Conservation (phyloP, 2,888 invertebrate species). For the Drosophila robusta region DNA sequence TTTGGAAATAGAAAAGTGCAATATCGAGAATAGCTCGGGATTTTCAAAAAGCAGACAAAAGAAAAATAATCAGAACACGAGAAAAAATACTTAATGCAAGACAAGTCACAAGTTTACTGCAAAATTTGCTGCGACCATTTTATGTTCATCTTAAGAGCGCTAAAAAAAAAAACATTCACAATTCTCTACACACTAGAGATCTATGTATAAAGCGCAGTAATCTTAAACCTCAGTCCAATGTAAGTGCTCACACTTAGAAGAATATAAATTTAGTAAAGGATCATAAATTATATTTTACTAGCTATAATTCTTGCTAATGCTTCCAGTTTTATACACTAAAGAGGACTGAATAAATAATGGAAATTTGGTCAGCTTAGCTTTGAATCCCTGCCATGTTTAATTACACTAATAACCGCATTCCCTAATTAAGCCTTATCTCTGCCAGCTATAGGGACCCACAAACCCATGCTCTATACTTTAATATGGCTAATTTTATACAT, state of each 20-base stretch:
- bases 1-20: no score
- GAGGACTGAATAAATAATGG: neutral
- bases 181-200: no score
- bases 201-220: neutral
- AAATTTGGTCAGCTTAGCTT: neutral
- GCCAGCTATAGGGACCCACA: neutral
- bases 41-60: no score
- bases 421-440: conserved; percentile 17
- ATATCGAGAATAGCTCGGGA: no score
- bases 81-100: no score
- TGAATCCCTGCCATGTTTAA: conserved; percentile 5
- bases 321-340: neutral
- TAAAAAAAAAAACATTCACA: no score
- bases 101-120: no score
- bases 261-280: neutral
- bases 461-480: neutral
- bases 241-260: neutral
- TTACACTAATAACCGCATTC: conserved; percentile 3
- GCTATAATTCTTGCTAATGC: neutral
- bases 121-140: no score
- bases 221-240: no score
- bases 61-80: no score
- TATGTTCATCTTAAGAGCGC: no score
- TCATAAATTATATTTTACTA: neutral
- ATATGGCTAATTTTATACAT: conserved; percentile 22